Evolutionary conservation across 2,797 vertebrate genomes (phyloP), one percentile per base, ranked within the genome.

Genomic region (Cuculus canorus): DNA sequence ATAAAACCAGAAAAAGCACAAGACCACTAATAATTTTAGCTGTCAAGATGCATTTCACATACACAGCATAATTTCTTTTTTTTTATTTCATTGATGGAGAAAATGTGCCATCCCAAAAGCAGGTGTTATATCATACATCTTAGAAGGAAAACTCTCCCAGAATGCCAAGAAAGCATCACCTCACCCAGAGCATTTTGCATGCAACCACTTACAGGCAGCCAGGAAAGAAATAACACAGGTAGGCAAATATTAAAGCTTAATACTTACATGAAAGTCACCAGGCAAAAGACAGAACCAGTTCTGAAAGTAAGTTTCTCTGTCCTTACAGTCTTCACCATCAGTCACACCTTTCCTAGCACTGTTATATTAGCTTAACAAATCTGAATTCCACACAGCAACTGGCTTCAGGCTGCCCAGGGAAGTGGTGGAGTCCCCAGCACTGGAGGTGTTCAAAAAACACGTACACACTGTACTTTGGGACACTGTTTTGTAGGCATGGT

Each of bases 91-190:
- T 13, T 70, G 17, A 24, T 32, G 10, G 18, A 73, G n/a, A 65
- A 73, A 64, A 43, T 4, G 4, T 1, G 3, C 5, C 32, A 73
- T 28, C 9, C 5, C 1, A 15, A 35, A n/a, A 16, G 1, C 0
- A 1, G 14, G 13, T 37, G 19, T 45, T 79, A 17, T 4, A 78
- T 16, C 6, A 41, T 17, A 25, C n/a, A 27, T 35, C n/a, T 72
- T 37, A 35, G 53, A 59, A 86, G 27, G 14, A 82, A 78, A 61
- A 27, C 53, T 76, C 25, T 71, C 25, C 23, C 15, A 63, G 53
- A 18, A 17, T 37, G 13, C 61, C 57, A 90, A 61, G 25, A 66
- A 66, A 7, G 17, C 41, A 65, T 65, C 32, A 65, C 13, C 14
- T 54, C 33, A 57, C 32, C n/a, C 43, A 72, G 33, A 75, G 86